Percentiles rank a stretch among this genome's conserved stretches.
phyloP scores from a whole-genome alignment of 2,797 vertebrate genomes.

The Myotis planiceps region DNA sequence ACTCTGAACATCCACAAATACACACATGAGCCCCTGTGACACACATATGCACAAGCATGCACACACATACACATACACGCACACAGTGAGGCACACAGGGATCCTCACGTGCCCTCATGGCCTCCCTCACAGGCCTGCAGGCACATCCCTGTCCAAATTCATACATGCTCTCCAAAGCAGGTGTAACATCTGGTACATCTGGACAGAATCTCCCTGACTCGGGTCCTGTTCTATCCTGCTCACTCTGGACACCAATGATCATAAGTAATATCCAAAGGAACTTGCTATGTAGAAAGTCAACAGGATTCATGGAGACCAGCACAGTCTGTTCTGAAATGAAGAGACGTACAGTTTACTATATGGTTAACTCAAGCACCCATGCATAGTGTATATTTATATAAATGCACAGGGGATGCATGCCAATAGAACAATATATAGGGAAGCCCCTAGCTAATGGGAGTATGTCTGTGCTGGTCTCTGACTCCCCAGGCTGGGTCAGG shows the following conservation, averaged over 20 bases:
- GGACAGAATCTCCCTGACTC: not conserved
- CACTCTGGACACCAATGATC: not conserved
- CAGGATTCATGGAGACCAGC: not conserved
- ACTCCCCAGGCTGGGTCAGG: not conserved
- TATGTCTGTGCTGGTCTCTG: not conserved
- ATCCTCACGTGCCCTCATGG: accelerated
- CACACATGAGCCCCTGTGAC: accelerated
- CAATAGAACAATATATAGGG: not conserved
- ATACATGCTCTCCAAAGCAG: not conserved
- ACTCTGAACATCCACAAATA: not conserved
- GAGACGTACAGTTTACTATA: not conserved
- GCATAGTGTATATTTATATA: not conserved
- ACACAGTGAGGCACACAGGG: not conserved
- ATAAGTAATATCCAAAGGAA: not conserved
- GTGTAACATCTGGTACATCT: accelerated
- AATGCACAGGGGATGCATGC: not conserved
- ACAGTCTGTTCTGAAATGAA: not conserved
- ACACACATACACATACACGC: not conserved
- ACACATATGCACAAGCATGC: not conserved
- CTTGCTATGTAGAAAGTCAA: not conserved
- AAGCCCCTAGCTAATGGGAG: not conserved
- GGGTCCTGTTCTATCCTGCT: not conserved
- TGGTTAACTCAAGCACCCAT: not conserved
- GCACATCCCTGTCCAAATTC: not conserved
- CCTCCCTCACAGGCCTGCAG: not conserved